Evolutionary conservation across 2,797 vertebrate genomes (phyloP), one percentile per base, ranked within the genome.

Genomic region (Sitta carolinensis): DNA sequence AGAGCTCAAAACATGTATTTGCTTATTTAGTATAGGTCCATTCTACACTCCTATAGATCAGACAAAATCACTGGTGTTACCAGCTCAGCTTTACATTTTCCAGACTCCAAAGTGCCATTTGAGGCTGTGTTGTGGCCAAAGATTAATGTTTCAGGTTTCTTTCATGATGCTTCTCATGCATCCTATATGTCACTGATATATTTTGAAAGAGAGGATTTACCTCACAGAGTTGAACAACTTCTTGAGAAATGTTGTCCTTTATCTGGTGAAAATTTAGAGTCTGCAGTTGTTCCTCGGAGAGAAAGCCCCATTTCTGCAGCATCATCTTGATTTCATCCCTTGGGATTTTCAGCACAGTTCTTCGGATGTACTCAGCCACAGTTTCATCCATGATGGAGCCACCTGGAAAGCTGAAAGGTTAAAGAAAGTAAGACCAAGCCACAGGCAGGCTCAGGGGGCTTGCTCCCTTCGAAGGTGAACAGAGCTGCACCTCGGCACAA

Each of bases 251-350:
- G 16, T 57, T 89, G 52, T 97, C 98, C 94, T 99, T 99, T 0
- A 94, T 80, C 74, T 97, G 97, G 4, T 48, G 94, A 20, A 97
- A 97, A 68, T 99, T 98, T 21, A 99, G 2, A 2, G 95, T 90
- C 23, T 95, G 78, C 34, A 98, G 96, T 47, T 99, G 98, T 0
- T 50, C 78, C 66, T 90, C 90, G 3, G 98, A 97, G 32, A 99
- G 92, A 87, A 98, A 98, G 5, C 93, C 97, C 99, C 99, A 99
- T 7, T 97, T 95, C 21, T 97, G 95, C 58, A 99, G 90, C 29
- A 98, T 91, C 13, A 55, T n/a, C 83, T 92, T 88, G 5, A 99
- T 96, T 91, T 97, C 93, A 27, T 51, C 79, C 11, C 89, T 72
- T 23, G 98, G 98, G 32, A 99, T 98, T 97, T 97, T 98, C 15